Base-by-base conservation (phyloP, 1,140 invertebrate genomes). In the Solenopsis fugax region DNA sequence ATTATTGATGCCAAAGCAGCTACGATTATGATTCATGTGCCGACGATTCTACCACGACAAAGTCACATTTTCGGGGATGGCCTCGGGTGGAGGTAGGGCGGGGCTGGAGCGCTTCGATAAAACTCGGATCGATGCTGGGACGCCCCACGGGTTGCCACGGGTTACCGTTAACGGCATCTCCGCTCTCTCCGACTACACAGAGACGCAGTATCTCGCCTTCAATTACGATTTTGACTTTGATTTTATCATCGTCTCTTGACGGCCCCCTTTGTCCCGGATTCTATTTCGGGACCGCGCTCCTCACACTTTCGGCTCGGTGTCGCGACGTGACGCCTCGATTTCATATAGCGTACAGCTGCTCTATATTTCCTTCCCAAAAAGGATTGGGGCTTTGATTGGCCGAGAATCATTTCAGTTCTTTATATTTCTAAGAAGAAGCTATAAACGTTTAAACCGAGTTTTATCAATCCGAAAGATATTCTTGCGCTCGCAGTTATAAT, bases 101-200 rank as follows among this genome's bases (percentile, higher is more conserved):
- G 94, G 94, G 94, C 93, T 93, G 93, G 85, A 86, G 69, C 89
- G 85, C 80, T 94, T 95, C 93, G 94, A 94, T 94, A 94, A 95
- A 95, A 93, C 92, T 94, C 93, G 94, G 95, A 95, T 95, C 95
- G 94, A 95, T 95, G 94, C 95, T 94, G 94, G 94, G 93, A 95
- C 93, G 93, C 93, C 88, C 90, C 85, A 48, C 80, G 87, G 89
- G 95, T 95, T 95, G 95, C 94, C 86, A 95, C 81, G 94, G 95
- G 94, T 94, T 94, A 95, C 94, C 92, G 93, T 95, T 95, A 95
- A 95, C 94, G 93, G 93, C 94, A 95, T 95, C 93, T 94, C 92
- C 87, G 86, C 91, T 85, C 45, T 67, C 91, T 85, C 45, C 73
- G 29, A 56, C 84, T 64, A 34, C 65, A 73, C 77, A 21, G 52